phyloP scores from a whole-genome alignment of 2,113 vertebrate species.

The Chloropsis cyanopogon region DNA sequence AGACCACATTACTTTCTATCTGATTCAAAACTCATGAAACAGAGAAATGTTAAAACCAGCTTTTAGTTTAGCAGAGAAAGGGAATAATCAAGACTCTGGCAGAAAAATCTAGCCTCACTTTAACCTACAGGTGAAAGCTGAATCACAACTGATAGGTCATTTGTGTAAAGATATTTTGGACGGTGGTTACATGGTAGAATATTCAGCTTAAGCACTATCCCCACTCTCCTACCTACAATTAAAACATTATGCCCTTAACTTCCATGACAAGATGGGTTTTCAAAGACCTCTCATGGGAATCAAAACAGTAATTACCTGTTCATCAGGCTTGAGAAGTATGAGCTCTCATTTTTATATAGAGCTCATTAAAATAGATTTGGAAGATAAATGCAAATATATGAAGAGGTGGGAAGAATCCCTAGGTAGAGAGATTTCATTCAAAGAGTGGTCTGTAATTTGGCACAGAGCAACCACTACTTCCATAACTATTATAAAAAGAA shows the following conservation, averaged over 20 bases:
- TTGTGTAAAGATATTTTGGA: slow-evolving; percentile 50
- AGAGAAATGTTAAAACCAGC: not conserved
- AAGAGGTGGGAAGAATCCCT: slow-evolving; percentile 70
- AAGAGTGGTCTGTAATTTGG: slow-evolving; percentile 49
- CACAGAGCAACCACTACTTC: slow-evolving; percentile 23
- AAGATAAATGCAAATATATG: slow-evolving; percentile 72
- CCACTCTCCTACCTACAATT: slow-evolving; percentile 52
- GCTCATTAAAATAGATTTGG: slow-evolving; percentile 72
- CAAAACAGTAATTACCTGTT: slow-evolving; percentile 68
- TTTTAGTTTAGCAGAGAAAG: not conserved
- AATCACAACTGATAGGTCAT: slow-evolving; percentile 15
- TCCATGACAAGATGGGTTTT: slow-evolving; percentile 66
- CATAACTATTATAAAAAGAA: not conserved
- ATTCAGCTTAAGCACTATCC: slow-evolving; percentile 31
- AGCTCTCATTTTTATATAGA: slow-evolving; percentile 69
- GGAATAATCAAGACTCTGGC: not conserved
- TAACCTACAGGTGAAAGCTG: not conserved
- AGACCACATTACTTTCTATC: not conserved
- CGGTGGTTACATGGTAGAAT: not conserved
- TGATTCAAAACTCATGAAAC: not conserved
- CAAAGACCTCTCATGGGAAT: slow-evolving; percentile 65
- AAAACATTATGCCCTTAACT: slow-evolving; percentile 70
- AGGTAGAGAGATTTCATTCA: slow-evolving; percentile 66
- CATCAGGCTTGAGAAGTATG: slow-evolving; percentile 67
- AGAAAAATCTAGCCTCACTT: not conserved